These are phyloP conservation scores for Lagopus muta DNA, from an alignment of 2,113 vertebrate species.

Conservation along the genomic window DNA sequence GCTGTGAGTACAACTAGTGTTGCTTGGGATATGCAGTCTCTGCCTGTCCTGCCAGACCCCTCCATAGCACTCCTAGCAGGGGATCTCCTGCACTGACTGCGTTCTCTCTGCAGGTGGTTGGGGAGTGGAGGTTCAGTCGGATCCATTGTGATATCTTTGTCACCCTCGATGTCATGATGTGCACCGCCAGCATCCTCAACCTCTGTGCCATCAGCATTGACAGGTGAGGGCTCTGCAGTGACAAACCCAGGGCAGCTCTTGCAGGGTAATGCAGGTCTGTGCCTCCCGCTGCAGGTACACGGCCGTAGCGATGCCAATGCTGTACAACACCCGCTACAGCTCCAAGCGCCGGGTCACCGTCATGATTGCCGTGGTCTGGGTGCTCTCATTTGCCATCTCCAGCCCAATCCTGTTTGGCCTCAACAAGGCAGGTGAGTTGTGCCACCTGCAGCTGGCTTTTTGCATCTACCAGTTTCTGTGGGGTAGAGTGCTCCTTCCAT, in stretches of 20 bases:
- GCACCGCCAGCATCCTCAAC: constrained; percentile 98
- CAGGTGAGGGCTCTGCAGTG: constrained; percentile 83
- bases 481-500: no score
- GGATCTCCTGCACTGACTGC: not conserved
- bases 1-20: not conserved
- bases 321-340: constrained; percentile 98
- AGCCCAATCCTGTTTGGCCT: constrained; percentile 96
- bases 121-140: constrained; percentile 96
- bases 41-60: not conserved
- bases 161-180: constrained; percentile 99
- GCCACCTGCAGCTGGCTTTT: not conserved
- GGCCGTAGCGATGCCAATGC: constrained; percentile 98
- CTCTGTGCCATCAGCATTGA: constrained; percentile 99
- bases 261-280: not conserved
- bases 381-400: constrained; percentile 96
- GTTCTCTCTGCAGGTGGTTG: constrained; percentile 86
- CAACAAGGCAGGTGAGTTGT: constrained; percentile 90
- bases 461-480: not conserved
- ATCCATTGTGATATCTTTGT: constrained; percentile 99
- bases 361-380: constrained; percentile 98
- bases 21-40: not conserved
- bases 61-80: rapidly evolving
- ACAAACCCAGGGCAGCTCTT: rapidly evolving
- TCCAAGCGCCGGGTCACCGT: constrained; percentile 93
- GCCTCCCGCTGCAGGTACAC: constrained; percentile 84